Evolutionary conservation across 2,113 vertebrate species (phyloP).

Genomic region (Galbula dea): DNA sequence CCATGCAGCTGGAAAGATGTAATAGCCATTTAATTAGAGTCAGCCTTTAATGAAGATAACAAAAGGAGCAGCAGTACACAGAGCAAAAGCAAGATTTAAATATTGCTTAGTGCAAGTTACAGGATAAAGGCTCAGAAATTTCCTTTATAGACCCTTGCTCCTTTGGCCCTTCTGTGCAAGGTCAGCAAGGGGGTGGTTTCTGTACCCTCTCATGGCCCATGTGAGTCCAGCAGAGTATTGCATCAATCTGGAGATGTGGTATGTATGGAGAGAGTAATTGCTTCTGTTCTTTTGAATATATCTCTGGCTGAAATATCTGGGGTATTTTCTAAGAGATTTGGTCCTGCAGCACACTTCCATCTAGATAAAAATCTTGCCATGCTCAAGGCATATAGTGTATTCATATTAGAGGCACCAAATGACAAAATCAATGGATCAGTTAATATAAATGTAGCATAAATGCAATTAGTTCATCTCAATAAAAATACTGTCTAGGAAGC

Average conservation of each 20-base stretch:
- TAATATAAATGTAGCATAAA: neutral
- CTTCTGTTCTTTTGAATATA: neutral
- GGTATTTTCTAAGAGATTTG: neutral
- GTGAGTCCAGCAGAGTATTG: neutral
- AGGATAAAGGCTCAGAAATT: neutral
- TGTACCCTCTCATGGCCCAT: neutral
- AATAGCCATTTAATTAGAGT: neutral
- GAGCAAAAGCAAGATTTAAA: neutral
- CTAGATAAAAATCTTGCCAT: neutral
- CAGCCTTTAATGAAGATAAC: slow-evolving; percentile 13
- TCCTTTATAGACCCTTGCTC: neutral
- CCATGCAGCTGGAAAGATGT: neutral
- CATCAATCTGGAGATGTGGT: neutral
- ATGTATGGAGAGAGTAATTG: neutral
- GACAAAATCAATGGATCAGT: neutral
- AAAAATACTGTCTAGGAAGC: neutral
- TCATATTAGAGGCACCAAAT: neutral
- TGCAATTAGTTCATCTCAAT: neutral
- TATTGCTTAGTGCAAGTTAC: neutral
- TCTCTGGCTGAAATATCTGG: neutral
- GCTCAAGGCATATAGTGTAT: neutral
- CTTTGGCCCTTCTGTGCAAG: neutral
- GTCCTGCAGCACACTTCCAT: neutral
- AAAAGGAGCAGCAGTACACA: neutral
- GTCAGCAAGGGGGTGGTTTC: neutral